Base-by-base conservation (phyloP, 2,113 vertebrate genomes). In the Furnarius figulus region DNA sequence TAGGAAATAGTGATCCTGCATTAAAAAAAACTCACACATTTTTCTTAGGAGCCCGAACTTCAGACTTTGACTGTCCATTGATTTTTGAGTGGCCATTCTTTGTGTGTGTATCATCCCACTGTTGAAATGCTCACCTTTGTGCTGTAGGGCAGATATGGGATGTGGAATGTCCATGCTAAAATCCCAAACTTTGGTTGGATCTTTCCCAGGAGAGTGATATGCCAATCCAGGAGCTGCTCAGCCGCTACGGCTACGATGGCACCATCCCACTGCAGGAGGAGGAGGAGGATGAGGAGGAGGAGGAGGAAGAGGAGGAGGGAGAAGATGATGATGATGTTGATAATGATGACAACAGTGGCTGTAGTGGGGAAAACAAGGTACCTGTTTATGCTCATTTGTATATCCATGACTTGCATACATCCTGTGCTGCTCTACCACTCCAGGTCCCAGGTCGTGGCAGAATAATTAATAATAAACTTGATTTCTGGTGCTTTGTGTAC, bases 181-280 rank as follows among this genome's bases (percentile, higher is more conserved):
- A n/a, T 44, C 68, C 76, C 37, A 59, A 27, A 42, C 92, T 95
- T 65, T 70, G 31, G 72, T 73, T 96, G 95, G 52, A 1, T 96
- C 37, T 67, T 90, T 47, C 66, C 46, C 95, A 99, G 99, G 99
- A 99, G 87, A 99, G 99, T 4, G 99, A 99, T 75, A 99, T 99
- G 99, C 99, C 99, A 67, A 99, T 99, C 97, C 98, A 99, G 85
- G 99, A 99, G 95, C 98, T 99, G 55, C 98, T 99, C 70, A 99
- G 98, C 94, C 98, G 99, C 71, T 99, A 99, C 8, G 99, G 99
- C 83, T 99, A 99, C 70, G 98, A 98, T 11, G 97, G 98, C 65
- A 97, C 98, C 58, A 97, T 98, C 58, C 99, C 98, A 42, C 98
- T 99, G 71, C 98, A 98, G 70, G 99, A 99, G 77, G 99, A 99